These are phyloP conservation scores for Caranx melampygus DNA, from an alignment of 2,113 vertebrate genomes.

Conservation along the genomic window DNA sequence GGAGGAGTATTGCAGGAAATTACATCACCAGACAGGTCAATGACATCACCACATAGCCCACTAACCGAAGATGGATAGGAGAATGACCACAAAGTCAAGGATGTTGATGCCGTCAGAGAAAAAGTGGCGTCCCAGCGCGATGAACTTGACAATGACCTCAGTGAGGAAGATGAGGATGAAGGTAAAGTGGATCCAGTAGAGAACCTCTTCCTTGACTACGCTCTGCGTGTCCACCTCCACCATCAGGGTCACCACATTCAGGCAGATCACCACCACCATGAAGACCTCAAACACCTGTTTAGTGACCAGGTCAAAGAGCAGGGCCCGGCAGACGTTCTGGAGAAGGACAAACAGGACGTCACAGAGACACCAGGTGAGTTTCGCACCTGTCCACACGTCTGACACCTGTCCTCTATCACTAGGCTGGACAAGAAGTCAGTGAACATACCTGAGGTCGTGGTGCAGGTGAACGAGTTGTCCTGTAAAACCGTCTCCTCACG, in stretches of 20 bases:
- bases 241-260: constrained; percentile 94
- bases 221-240: constrained; percentile 89
- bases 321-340: constrained; percentile 63
- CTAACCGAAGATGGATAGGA: constrained; percentile 87
- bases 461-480: constrained; percentile 64
- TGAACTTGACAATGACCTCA: constrained; percentile 91
- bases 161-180: constrained; percentile 90
- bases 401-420: no score
- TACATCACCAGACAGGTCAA: no score
- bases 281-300: constrained; percentile 88
- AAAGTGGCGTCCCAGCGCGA: constrained; percentile 87
- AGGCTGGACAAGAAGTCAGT: background rate
- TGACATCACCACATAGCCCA: background rate
- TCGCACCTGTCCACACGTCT: background rate
- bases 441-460: constrained; percentile 44
- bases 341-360: no score
- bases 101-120: constrained; percentile 91
- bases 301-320: constrained; percentile 90
- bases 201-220: constrained; percentile 73
- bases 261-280: constrained; percentile 92
- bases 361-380: background rate
- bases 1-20: no score
- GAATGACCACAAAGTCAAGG: constrained; percentile 92
- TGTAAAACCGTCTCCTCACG: constrained; percentile 83
- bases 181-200: constrained; percentile 84